Percentiles rank a stretch among this genome's conserved stretches.
Evolutionary conservation across 2,797 vertebrate genomes (phyloP).

Genomic region (Sebastes miniatus): DNA sequence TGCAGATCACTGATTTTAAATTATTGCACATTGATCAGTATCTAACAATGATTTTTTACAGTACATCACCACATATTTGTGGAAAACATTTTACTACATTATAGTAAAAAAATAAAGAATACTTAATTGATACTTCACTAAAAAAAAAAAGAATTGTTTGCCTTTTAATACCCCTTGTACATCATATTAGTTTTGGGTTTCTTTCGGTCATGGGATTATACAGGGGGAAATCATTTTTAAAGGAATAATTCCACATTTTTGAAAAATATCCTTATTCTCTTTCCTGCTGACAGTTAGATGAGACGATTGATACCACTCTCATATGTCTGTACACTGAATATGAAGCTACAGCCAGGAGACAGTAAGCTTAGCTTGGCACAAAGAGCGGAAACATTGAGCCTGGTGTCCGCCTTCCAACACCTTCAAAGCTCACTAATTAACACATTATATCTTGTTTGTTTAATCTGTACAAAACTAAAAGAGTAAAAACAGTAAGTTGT

Average conservation of each 20-base stretch:
- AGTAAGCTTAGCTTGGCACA: no score
- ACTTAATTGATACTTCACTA: not conserved
- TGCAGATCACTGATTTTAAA: not conserved
- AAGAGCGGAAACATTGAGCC: not conserved
- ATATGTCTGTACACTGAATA: not conserved
- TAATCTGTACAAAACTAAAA: not conserved
- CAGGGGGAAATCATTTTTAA: not conserved
- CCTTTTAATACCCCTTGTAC: not conserved
- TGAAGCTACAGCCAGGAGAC: not conserved
- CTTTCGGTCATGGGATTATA: not conserved
- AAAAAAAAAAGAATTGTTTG: not conserved
- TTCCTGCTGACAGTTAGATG: not conserved
- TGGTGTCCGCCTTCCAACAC: not conserved
- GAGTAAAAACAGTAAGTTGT: not conserved
- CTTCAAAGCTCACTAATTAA: not conserved
- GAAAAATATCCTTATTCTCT: not conserved
- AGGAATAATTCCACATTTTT: not conserved
- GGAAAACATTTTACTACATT: not conserved
- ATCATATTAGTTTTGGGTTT: not conserved
- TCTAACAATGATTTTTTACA: not conserved
- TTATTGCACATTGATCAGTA: not conserved
- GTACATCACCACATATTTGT: not conserved
- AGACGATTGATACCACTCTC: not conserved
- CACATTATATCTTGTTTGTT: not conserved
- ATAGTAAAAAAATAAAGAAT: not conserved